phyloP scores from a whole-genome alignment of 2,888 invertebrate species.

The Sericinus montela region DNA sequence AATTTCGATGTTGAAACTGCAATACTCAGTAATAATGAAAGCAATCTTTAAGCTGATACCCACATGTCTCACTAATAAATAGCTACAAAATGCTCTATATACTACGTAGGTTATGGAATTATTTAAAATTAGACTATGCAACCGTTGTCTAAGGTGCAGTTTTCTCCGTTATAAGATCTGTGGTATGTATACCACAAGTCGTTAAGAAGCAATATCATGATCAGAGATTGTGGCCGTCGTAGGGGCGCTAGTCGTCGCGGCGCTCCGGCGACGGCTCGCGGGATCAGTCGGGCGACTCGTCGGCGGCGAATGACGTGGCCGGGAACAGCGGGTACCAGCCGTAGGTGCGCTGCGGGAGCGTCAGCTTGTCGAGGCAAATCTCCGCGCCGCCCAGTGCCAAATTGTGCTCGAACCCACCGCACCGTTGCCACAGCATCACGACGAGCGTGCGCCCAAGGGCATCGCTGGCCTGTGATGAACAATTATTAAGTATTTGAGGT shows the following conservation, averaged over 20 bases:
- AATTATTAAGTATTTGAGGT: too few relatives aligned
- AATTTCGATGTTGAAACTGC: conserved; percentile 13
- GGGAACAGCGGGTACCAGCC: conserved; percentile 97
- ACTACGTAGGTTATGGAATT: too few relatives aligned
- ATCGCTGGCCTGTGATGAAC: conserved; percentile 80
- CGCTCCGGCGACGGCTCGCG: conserved; percentile 76
- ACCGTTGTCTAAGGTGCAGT: too few relatives aligned
- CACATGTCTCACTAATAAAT: too few relatives aligned
- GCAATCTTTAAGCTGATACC: conserved; percentile 42
- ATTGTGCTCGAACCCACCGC: conserved; percentile 93
- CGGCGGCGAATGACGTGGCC: conserved; percentile 87
- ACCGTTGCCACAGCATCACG: conserved; percentile 95
- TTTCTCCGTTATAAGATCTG: too few relatives aligned
- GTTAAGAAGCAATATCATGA: background rate
- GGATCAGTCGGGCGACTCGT: conserved; percentile 78
- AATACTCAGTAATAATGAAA: conserved; percentile 19
- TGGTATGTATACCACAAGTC: background rate
- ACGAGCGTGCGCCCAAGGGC: conserved; percentile 89
- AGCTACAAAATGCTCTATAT: too few relatives aligned
- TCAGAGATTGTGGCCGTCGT: conserved; percentile 45
- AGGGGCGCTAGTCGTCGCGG: conserved; percentile 52
- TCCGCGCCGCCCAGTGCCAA: conserved; percentile 89
- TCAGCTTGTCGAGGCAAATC: conserved; percentile 89
- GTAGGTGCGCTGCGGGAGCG: conserved; percentile 88
- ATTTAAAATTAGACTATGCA: too few relatives aligned